phyloP scores from a whole-genome alignment of 1,140 invertebrate genomes.

The Asobara japonica region DNA sequence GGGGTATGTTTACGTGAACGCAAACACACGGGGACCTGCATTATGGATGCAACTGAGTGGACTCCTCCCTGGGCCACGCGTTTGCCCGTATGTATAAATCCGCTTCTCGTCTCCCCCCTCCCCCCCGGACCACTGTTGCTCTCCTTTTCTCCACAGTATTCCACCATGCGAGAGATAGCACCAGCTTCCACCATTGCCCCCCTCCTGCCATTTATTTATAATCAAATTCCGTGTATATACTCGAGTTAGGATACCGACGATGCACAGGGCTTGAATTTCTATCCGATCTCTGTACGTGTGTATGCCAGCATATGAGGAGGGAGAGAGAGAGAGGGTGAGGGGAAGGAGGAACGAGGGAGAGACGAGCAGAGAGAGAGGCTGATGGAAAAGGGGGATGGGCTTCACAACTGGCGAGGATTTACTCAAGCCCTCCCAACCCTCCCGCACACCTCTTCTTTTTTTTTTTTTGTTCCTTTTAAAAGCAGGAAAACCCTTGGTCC shows the following conservation, averaged over 20 bases:
- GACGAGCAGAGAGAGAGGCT: background rate
- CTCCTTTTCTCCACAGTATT: slow-evolving; percentile 26
- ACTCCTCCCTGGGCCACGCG: slow-evolving; percentile 38
- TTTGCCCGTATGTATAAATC: slow-evolving; percentile 18
- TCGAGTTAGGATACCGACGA: slow-evolving; percentile 42
- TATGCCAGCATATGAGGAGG: slow-evolving; percentile 31
- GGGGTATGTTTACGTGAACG: slow-evolving; percentile 62
- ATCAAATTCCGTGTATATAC: slow-evolving; percentile 65
- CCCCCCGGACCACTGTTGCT: background rate
- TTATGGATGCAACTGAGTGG: slow-evolving; percentile 65
- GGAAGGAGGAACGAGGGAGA: too few relatives aligned
- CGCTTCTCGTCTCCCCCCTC: background rate
- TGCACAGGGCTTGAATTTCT: slow-evolving; percentile 60
- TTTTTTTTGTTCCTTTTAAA: slow-evolving; percentile 16
- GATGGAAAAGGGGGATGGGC: background rate
- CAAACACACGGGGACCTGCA: slow-evolving; percentile 57
- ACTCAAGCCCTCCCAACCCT: background rate
- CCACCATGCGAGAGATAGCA: slow-evolving; percentile 41
- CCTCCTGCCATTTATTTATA: slow-evolving; percentile 65
- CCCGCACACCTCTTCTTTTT: background rate
- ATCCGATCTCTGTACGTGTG: slow-evolving; percentile 49
- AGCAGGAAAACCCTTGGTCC: slow-evolving; percentile 3
- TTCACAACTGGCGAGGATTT: slow-evolving; percentile 19
- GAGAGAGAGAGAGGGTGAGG: slow-evolving; percentile 24
- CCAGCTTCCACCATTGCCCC: slow-evolving; percentile 38